These are phyloP conservation scores for Aegypius monachus DNA, from an alignment of 2,113 vertebrate genomes.

Conservation along the genomic window DNA sequence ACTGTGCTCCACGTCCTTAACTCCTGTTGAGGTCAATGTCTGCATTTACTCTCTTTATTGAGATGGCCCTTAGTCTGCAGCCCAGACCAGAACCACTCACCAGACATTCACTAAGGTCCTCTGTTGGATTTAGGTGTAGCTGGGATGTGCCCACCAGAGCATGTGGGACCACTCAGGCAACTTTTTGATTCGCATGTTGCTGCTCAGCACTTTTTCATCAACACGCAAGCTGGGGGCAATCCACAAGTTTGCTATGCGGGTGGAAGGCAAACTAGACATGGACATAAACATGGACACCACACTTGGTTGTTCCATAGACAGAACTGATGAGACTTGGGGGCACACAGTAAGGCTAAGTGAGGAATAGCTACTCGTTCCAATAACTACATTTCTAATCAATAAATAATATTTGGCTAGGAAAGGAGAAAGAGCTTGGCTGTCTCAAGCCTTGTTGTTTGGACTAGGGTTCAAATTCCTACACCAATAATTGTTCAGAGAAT, in stretches of 20 bases:
- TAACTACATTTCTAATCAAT: neutral
- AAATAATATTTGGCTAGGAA: conserved; percentile 31
- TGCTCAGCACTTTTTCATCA: neutral
- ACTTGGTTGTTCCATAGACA: neutral
- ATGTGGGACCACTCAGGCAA: neutral
- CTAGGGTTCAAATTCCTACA: neutral
- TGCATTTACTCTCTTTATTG: neutral
- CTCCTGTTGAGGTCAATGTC: neutral
- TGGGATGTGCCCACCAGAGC: neutral
- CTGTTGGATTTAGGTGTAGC: neutral
- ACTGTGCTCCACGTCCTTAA: neutral
- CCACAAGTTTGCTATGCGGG: neutral
- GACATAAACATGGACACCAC: neutral
- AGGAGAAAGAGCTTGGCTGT: conserved; percentile 10
- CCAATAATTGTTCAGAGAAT: neutral
- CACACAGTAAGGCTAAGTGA: neutral
- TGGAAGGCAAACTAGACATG: neutral
- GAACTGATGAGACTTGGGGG: neutral
- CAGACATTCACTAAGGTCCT: neutral
- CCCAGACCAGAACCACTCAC: neutral
- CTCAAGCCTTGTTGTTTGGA: neutral
- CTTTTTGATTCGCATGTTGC: neutral
- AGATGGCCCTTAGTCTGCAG: neutral
- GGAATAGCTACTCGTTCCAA: neutral
- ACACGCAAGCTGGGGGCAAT: neutral